phyloP scores from a whole-genome alignment of 2,113 vertebrate genomes.

The Xiphophorus hellerii region DNA sequence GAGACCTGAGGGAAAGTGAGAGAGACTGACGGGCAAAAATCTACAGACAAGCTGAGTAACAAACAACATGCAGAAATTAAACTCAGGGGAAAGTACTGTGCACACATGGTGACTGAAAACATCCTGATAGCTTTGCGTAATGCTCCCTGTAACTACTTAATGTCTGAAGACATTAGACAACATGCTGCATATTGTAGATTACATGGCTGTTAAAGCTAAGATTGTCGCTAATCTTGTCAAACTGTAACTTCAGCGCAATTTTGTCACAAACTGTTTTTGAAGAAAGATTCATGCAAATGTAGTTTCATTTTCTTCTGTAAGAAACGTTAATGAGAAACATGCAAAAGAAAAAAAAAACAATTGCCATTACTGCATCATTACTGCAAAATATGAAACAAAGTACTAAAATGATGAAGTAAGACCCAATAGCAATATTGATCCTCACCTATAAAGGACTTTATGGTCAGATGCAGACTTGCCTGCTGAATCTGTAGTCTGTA shows the following conservation, averaged over 20 bases:
- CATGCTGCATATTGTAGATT: neutral
- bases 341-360: neutral
- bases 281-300: neutral
- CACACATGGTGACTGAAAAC: neutral
- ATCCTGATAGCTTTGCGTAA: neutral
- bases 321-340: neutral
- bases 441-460: neutral
- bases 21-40: conserved; percentile 41
- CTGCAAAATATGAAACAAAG: neutral
- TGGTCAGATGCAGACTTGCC: neutral
- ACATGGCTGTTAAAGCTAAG: neutral
- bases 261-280: too few species aligned
- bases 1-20: conserved; percentile 29
- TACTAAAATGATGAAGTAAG: neutral
- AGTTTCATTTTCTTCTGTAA: neutral
- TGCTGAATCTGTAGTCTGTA: neutral
- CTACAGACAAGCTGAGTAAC: neutral
- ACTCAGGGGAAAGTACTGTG: neutral
- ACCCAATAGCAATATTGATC: neutral
- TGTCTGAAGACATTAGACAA: neutral
- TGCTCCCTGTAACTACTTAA: neutral
- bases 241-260: too few species aligned
- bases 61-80: conserved; percentile 15
- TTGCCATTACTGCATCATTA: neutral
- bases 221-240: neutral